These are phyloP conservation scores for Coendou prehensilis DNA, from an alignment of 2,797 vertebrate genomes.

Conservation along the genomic window DNA sequence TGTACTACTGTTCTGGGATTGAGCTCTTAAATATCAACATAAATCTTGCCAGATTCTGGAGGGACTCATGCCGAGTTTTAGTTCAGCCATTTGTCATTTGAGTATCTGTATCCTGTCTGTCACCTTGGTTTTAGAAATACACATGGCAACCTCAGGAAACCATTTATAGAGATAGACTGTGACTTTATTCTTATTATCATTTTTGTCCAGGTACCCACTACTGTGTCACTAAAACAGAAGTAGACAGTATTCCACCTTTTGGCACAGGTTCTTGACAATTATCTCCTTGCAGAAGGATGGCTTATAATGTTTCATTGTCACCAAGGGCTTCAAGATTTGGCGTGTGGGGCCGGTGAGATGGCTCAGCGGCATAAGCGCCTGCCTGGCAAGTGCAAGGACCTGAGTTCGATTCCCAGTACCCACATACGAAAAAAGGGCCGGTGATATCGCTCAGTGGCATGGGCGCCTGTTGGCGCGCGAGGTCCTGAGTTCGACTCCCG, in stretches of 20 bases:
- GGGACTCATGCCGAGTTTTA: neutral
- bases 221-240: neutral
- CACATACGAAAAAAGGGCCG: no score
- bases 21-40: neutral
- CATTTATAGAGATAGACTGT: neutral
- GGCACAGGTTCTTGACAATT: neutral
- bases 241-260: neutral
- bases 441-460: no score
- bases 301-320: slow-evolving; percentile 15
- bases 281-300: neutral
- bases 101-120: slow-evolving; percentile 38
- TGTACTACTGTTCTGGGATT: neutral
- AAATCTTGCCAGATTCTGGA: slow-evolving; percentile 43
- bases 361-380: no score
- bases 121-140: slow-evolving; percentile 51
- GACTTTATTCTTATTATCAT: slow-evolving; percentile 23
- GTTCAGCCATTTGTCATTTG: slow-evolving; percentile 28
- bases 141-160: slow-evolving; percentile 3
- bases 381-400: no score
- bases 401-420: no score
- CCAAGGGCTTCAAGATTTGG: neutral
- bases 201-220: slow-evolving; percentile 44
- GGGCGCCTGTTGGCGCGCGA: no score
- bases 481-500: no score
- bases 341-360: neutral